Percentiles rank a stretch among this genome's conserved stretches.
Evolutionary conservation across 1,140 invertebrate species (phyloP).

Genomic region (Cryptotermes secundus): DNA sequence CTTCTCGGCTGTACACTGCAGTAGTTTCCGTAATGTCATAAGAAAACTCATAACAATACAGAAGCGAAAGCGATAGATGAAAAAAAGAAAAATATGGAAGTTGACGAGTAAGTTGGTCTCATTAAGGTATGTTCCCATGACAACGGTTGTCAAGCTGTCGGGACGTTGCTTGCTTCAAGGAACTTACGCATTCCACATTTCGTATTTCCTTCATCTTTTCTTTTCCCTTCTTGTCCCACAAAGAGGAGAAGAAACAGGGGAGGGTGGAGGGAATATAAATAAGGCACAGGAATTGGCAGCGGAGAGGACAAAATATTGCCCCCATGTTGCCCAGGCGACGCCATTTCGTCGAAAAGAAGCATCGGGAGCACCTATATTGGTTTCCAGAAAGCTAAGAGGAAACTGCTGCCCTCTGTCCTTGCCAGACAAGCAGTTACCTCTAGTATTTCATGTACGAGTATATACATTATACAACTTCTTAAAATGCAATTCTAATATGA

Average conservation of each 20-base stretch:
- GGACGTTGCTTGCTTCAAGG: background rate
- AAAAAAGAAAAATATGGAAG: constrained; percentile 13
- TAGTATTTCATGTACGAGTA: too few species aligned
- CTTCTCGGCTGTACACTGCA: background rate
- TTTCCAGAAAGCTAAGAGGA: too few species aligned
- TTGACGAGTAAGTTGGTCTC: constrained; percentile 14
- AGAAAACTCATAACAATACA: constrained; percentile 2
- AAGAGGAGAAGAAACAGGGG: too few species aligned
- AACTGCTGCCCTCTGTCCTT: too few species aligned
- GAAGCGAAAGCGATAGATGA: background rate
- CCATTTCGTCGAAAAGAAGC: too few species aligned
- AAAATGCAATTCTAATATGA: too few species aligned
- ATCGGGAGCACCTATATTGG: too few species aligned
- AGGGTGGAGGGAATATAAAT: background rate
- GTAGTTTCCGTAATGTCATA: background rate
- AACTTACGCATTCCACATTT: background rate
- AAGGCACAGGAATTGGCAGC: background rate
- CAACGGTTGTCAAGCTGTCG: background rate
- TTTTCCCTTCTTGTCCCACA: too few species aligned
- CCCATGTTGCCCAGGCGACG: too few species aligned
- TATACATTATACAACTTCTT: too few species aligned
- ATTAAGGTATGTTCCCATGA: constrained; percentile 14
- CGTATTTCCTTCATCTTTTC: background rate
- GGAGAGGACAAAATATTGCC: background rate
- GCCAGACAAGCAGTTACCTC: too few species aligned